Evolutionary conservation across 2,888 invertebrate species (phyloP).

Genomic region (Pollenia amentaria): DNA sequence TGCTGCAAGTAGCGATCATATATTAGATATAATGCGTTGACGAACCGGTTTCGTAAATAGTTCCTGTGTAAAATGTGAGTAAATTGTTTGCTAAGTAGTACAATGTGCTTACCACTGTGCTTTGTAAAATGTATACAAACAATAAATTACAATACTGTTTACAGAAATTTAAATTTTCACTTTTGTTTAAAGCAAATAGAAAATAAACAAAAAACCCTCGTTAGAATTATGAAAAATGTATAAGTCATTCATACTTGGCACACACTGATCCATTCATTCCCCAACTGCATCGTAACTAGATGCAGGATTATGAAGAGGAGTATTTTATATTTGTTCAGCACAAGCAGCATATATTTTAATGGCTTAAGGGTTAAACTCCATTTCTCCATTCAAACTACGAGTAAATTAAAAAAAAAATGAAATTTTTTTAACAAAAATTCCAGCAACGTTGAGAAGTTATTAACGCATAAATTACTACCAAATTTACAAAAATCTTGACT

Average conservation of each 20-base stretch:
- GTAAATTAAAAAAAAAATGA: constrained; percentile 29
- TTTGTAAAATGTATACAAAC: constrained; percentile 18
- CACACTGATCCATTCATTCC: constrained; percentile 17
- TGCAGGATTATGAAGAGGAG: constrained; percentile 44
- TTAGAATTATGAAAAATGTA: constrained; percentile 45
- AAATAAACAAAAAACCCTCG: background rate
- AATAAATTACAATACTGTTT: constrained; percentile 33
- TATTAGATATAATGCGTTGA: too few relatives aligned
- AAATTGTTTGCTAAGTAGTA: too few relatives aligned
- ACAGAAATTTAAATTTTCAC: constrained; percentile 47
- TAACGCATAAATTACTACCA: constrained; percentile 67
- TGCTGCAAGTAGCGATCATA: too few relatives aligned
- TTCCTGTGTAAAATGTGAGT: too few relatives aligned
- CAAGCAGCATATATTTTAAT: constrained; percentile 31
- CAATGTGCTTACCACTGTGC: background rate
- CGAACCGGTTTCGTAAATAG: too few relatives aligned
- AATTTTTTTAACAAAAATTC: constrained; percentile 19
- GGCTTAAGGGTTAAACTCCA: constrained; percentile 40
- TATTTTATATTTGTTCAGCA: constrained; percentile 54
- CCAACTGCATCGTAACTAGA: constrained; percentile 38
- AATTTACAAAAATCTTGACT: constrained; percentile 44
- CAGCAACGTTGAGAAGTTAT: constrained; percentile 33
- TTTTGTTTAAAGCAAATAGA: constrained; percentile 24
- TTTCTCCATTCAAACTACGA: constrained; percentile 23
- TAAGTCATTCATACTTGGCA: constrained; percentile 6